Percentiles rank a stretch among this genome's conserved stretches.
Conservation (phyloP, 1,140 invertebrate species). For the Aphidius ervi region DNA sequence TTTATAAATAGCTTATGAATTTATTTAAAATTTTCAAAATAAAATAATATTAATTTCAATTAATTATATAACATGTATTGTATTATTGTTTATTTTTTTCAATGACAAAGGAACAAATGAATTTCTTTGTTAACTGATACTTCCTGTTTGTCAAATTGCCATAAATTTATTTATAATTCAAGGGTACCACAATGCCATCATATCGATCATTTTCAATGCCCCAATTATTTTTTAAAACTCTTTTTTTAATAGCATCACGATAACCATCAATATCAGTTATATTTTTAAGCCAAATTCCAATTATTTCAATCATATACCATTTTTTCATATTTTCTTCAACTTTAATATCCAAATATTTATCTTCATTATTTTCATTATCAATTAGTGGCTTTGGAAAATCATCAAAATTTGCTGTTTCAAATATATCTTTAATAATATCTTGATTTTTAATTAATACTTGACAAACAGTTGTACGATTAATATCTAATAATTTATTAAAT, state of each 20-base stretch:
- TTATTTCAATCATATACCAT: constrained; percentile 31
- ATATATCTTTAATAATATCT: constrained; percentile 23
- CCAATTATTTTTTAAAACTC: constrained; percentile 23
- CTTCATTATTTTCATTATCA: constrained; percentile 15
- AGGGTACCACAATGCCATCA: constrained; percentile 27
- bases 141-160: constrained; percentile 15
- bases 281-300: constrained; percentile 28
- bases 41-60: too few relatives aligned
- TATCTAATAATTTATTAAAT: constrained; percentile 23
- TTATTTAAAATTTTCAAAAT: too few relatives aligned
- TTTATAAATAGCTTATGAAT: too few relatives aligned
- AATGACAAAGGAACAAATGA: neutral
- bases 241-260: constrained; percentile 25
- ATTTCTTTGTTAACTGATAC: neutral
- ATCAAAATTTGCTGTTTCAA: constrained; percentile 23
- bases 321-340: constrained; percentile 27
- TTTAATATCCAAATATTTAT: constrained; percentile 15
- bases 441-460: constrained; percentile 22
- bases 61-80: too few relatives aligned
- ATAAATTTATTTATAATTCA: constrained; percentile 27
- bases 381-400: constrained; percentile 25
- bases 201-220: constrained; percentile 28
- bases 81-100: too few relatives aligned
- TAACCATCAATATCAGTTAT: constrained; percentile 25
- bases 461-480: constrained; percentile 20